These are phyloP conservation scores for Camponotus floridanus DNA, from an alignment of 1,140 invertebrate genomes.

Conservation along the genomic window DNA sequence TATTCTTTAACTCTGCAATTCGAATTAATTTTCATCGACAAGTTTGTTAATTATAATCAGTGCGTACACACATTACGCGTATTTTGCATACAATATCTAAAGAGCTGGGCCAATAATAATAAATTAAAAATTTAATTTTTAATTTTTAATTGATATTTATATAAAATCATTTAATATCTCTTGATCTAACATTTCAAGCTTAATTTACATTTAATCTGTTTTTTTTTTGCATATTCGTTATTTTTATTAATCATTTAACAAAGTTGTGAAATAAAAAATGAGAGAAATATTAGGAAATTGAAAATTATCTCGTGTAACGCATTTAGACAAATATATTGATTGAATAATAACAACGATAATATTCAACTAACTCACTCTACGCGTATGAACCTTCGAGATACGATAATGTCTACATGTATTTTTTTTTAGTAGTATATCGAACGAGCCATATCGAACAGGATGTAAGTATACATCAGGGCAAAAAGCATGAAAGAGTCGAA, in stretches of 20 bases:
- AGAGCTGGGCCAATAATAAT: neutral
- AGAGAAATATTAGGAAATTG: neutral
- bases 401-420: neutral
- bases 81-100: neutral
- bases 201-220: neutral
- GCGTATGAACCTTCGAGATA: neutral
- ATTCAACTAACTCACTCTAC: slow-evolving; percentile 14
- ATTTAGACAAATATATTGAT: too few species aligned
- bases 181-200: neutral
- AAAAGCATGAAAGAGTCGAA: slow-evolving; percentile 34
- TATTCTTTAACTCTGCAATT: neutral
- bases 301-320: neutral
- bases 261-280: neutral
- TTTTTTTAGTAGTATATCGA: slow-evolving; percentile 3
- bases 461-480: slow-evolving; percentile 21
- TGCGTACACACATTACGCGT: neutral
- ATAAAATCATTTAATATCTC: neutral
- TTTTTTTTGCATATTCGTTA: neutral
- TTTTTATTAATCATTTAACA: neutral
- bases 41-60: slow-evolving; percentile 4
- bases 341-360: slow-evolving; percentile 4
- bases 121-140: neutral
- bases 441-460: neutral
- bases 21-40: neutral
- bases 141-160: too few species aligned